Conservation (phyloP, 1,140 invertebrate species). For the Odontomachus brunneus region DNA sequence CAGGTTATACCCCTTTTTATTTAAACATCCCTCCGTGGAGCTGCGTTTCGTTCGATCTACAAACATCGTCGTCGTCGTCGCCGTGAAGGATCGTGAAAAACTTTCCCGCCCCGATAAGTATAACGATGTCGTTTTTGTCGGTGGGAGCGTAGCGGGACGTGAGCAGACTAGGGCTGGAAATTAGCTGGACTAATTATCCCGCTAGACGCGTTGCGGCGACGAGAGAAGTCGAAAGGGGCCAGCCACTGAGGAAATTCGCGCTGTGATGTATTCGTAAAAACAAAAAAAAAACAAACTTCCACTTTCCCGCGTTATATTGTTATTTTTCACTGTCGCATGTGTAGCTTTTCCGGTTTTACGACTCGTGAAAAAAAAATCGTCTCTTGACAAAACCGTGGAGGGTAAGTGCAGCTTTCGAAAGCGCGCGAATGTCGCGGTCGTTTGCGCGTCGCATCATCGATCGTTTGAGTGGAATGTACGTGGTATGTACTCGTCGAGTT, state of each 20-base stretch:
- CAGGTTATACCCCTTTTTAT: neutral
- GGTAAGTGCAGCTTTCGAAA: constrained; percentile 14
- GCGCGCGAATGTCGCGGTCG: neutral
- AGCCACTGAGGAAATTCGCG: neutral
- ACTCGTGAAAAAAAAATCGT: neutral
- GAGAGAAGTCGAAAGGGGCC: neutral
- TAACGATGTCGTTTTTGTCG: neutral
- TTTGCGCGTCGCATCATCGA: neutral
- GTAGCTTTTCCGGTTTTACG: constrained; percentile 5
- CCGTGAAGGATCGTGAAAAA: neutral
- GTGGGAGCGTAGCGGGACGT: neutral
- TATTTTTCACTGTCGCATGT: neutral
- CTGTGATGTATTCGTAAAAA: neutral
- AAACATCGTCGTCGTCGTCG: neutral
- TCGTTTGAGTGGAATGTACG: neutral
- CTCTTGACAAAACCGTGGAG: neutral
- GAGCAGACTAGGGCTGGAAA: neutral
- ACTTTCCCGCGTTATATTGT: neutral
- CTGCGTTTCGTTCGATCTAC: neutral
- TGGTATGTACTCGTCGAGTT: neutral
- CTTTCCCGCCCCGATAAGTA: constrained; percentile 1
- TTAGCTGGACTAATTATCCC: neutral
- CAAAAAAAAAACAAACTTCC: neutral
- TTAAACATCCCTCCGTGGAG: constrained; percentile 1
- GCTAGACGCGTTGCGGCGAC: neutral